phyloP scores from a whole-genome alignment of 1,140 invertebrate species.

The Venustaconcha ellipsiformis region DNA sequence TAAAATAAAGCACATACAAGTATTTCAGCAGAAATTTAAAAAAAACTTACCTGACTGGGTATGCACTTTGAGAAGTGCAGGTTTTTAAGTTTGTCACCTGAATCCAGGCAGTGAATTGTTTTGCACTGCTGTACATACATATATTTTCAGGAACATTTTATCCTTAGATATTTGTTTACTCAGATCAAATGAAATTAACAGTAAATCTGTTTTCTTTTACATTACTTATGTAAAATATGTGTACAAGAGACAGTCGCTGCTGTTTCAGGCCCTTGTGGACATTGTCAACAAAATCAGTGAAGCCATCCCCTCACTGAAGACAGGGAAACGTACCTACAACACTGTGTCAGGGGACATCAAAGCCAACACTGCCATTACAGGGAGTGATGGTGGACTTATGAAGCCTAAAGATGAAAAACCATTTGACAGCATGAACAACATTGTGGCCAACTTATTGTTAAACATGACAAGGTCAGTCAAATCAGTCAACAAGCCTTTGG shows the following conservation, averaged over 20 bases:
- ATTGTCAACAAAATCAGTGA: slow-evolving; percentile 66
- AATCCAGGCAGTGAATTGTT: too few species aligned
- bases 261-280: slow-evolving; percentile 64
- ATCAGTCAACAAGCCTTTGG: neutral
- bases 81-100: too few species aligned
- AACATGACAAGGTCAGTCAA: slow-evolving; percentile 68
- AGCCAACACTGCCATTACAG: slow-evolving; percentile 49
- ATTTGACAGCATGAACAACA: slow-evolving; percentile 71
- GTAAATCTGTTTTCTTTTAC: neutral
- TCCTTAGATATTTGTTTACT: too few species aligned
- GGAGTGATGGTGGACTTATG: slow-evolving; percentile 49
- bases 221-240: slow-evolving; percentile 1
- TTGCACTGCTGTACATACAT: too few species aligned
- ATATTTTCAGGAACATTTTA: too few species aligned
- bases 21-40: too few species aligned
- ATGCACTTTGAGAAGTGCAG: too few species aligned
- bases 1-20: too few species aligned
- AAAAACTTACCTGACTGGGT: too few species aligned
- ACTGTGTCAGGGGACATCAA: slow-evolving; percentile 45
- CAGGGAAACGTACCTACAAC: slow-evolving; percentile 54
- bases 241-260: slow-evolving; percentile 6
- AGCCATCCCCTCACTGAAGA: slow-evolving; percentile 53
- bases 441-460: slow-evolving; percentile 70
- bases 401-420: slow-evolving; percentile 60
- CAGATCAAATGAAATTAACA: too few species aligned